phyloP scores from a whole-genome alignment of 1,140 invertebrate species.

The Meloidogyne floridensis region DNA sequence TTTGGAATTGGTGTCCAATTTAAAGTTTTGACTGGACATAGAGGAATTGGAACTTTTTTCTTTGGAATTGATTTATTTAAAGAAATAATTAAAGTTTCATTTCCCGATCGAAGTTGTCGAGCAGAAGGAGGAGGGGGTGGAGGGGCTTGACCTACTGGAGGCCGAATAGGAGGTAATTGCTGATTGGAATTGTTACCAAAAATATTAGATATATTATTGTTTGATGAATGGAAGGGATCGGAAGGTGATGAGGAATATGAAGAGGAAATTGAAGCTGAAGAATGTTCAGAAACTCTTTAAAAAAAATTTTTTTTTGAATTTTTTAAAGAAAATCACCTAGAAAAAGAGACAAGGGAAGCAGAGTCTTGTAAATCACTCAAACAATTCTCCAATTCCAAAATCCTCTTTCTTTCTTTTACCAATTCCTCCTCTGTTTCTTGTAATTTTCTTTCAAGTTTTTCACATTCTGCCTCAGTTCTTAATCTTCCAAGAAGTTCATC shows the following conservation, averaged over 20 bases:
- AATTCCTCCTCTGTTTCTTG: slow-evolving; percentile 71
- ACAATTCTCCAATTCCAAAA: slow-evolving; percentile 76
- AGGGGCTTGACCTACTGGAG: slow-evolving; percentile 55
- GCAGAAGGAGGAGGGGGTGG: slow-evolving; percentile 69
- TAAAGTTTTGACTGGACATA: slow-evolving; percentile 89
- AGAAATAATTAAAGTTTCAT: slow-evolving; percentile 45
- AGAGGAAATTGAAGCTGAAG: slow-evolving; percentile 17
- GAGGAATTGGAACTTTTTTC: slow-evolving; percentile 78
- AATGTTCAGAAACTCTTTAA: slow-evolving; percentile 25
- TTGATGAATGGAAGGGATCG: slow-evolving; percentile 54
- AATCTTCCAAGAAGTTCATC: slow-evolving; percentile 47
- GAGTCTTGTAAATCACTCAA: slow-evolving; percentile 75
- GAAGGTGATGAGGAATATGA: slow-evolving; percentile 40
- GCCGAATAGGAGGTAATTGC: slow-evolving; percentile 45
- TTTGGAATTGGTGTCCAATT: slow-evolving; percentile 91
- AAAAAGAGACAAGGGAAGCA: slow-evolving; percentile 52
- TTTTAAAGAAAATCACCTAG: slow-evolving; percentile 19
- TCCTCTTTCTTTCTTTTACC: slow-evolving; percentile 78
- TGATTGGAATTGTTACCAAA: slow-evolving; percentile 34
- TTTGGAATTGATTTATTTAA: slow-evolving; percentile 70
- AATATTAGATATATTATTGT: slow-evolving; percentile 14
- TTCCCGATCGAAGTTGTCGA: slow-evolving; percentile 63
- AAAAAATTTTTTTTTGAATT: not conserved
- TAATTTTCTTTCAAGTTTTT: slow-evolving; percentile 38
- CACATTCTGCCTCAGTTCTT: slow-evolving; percentile 85